These are phyloP conservation scores for Hyperopisus bebe DNA, from an alignment of 2,113 vertebrate species.

Conservation along the genomic window DNA sequence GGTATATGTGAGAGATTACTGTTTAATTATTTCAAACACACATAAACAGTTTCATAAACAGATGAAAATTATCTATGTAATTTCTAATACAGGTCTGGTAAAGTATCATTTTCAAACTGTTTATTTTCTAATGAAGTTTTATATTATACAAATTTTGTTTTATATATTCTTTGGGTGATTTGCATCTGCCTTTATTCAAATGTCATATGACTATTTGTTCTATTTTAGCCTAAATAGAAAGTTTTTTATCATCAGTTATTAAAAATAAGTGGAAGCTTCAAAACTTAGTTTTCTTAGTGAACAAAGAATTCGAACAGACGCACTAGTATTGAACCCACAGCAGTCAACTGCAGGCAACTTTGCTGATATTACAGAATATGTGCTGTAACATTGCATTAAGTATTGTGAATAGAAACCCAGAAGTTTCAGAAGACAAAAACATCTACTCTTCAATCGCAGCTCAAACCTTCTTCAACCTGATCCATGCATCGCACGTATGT, in stretches of 20 bases:
- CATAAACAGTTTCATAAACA: not conserved
- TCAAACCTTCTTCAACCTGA: constrained; percentile 8
- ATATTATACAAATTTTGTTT: not conserved
- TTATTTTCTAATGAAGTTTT: not conserved
- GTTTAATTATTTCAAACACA: not conserved
- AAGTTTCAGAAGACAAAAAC: constrained; percentile 26
- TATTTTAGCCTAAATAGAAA: not conserved
- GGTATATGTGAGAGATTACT: not conserved
- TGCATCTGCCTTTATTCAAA: not conserved
- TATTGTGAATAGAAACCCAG: constrained; percentile 25
- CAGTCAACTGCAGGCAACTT: constrained; percentile 33
- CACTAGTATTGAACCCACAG: constrained; percentile 42
- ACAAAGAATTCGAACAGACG: not conserved
- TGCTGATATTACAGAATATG: constrained; percentile 38
- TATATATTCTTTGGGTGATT: not conserved
- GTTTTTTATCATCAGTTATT: not conserved
- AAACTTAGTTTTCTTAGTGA: no score
- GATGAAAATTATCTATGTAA: not conserved
- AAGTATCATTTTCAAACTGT: not conserved
- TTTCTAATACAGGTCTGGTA: not conserved
- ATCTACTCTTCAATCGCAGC: constrained; percentile 24
- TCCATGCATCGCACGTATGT: constrained; percentile 33
- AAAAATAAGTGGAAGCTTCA: not conserved
- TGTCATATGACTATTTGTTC: not conserved
- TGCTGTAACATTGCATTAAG: constrained; percentile 35